phyloP scores from a whole-genome alignment of 53 echinoderm and acorn worm species.

The Echinarachnius parma region DNA sequence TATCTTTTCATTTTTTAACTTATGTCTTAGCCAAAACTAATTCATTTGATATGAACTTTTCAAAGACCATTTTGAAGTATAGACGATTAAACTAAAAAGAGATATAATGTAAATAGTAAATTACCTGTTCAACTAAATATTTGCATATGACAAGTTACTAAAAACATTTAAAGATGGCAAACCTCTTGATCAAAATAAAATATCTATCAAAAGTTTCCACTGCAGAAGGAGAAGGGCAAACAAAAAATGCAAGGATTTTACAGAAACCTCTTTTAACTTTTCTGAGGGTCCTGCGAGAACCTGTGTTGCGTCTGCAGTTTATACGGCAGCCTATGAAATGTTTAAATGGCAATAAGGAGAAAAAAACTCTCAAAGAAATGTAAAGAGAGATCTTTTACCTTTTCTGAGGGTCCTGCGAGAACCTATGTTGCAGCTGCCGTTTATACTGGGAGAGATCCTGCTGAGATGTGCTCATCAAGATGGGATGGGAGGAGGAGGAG shows the following conservation, averaged over 20 bases:
- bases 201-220: too few relatives aligned
- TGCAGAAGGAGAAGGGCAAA: background rate
- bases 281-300: constrained; percentile 4
- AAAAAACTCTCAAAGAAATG: background rate
- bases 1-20: too few relatives aligned
- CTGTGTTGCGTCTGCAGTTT: constrained; percentile 31
- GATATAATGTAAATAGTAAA: too few relatives aligned
- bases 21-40: too few relatives aligned
- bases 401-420: constrained; percentile 7
- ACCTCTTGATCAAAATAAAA: too few relatives aligned
- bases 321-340: too few relatives aligned
- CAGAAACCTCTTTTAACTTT: constrained; percentile 8
- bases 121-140: too few relatives aligned
- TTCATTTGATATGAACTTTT: too few relatives aligned
- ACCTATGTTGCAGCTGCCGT: constrained; percentile 24
- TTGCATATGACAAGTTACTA: too few relatives aligned
- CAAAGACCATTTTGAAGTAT: too few relatives aligned
- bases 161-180: too few relatives aligned
- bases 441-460: constrained; percentile 32
- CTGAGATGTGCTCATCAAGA: constrained; percentile 33
- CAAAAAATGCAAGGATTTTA: background rate
- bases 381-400: constrained; percentile 12
- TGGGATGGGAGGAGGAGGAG: constrained; percentile 36
- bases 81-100: too few relatives aligned
- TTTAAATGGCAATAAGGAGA: background rate